Evolutionary conservation across 1,140 invertebrate genomes (phyloP).

Genomic region (Delia radicum): DNA sequence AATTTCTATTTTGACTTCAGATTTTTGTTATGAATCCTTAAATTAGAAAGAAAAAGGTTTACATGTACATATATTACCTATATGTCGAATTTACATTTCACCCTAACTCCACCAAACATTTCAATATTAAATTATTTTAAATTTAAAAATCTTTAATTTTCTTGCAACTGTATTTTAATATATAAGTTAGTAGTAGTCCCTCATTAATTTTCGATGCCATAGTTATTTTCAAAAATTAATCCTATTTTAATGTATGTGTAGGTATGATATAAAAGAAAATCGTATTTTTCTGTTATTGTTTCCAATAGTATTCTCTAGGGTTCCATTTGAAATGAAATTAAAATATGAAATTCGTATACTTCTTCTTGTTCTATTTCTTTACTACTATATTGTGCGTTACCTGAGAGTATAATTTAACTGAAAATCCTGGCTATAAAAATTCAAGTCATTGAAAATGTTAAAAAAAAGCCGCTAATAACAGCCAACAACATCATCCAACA

Average conservation of each 20-base stretch:
- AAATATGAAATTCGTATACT: conserved; percentile 4
- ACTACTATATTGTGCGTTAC: neutral
- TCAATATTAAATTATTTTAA: too few species aligned
- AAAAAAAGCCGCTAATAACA: neutral
- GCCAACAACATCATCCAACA: neutral
- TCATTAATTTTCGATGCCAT: neutral
- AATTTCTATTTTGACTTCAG: too few species aligned
- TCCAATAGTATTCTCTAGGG: neutral
- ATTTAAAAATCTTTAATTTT: too few species aligned
- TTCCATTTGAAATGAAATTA: conserved; percentile 17
- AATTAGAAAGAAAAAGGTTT: too few species aligned
- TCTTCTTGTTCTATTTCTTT: neutral
- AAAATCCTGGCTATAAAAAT: conserved; percentile 8
- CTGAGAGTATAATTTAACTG: neutral
- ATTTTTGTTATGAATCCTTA: too few species aligned
- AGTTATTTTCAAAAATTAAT: neutral
- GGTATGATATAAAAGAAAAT: neutral
- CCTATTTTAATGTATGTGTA: neutral
- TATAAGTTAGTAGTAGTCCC: too few species aligned
- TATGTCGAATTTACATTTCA: too few species aligned
- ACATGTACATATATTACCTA: too few species aligned
- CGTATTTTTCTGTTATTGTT: neutral
- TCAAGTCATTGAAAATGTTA: conserved; percentile 6
- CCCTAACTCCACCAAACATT: too few species aligned
- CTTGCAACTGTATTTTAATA: too few species aligned